These are phyloP conservation scores for Andrena haemorrhoa DNA, from an alignment of 2,888 invertebrate species.

Conservation along the genomic window DNA sequence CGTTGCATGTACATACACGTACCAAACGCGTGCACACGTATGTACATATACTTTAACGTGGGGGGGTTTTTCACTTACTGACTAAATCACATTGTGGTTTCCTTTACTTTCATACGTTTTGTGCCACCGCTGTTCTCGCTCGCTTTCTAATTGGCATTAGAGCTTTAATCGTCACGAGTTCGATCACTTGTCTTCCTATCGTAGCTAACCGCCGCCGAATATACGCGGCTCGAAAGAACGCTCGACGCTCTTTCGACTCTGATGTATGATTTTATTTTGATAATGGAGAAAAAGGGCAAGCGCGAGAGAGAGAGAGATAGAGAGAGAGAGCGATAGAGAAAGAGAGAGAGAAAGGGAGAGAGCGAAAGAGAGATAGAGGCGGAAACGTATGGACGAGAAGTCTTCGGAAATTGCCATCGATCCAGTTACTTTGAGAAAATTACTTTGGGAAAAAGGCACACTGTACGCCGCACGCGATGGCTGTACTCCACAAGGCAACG, in stretches of 20 bases:
- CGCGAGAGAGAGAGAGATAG: background rate
- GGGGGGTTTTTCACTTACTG: slow-evolving; percentile 80
- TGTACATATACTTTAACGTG: slow-evolving; percentile 74
- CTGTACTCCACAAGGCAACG: slow-evolving; percentile 20
- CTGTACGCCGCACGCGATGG: slow-evolving; percentile 57
- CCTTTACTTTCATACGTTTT: slow-evolving; percentile 82
- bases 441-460: slow-evolving; percentile 65
- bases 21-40: background rate
- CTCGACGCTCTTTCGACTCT: slow-evolving; percentile 2
- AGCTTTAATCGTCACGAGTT: background rate
- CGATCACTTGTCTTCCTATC: background rate
- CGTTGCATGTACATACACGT: background rate
- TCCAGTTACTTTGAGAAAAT: slow-evolving; percentile 24
- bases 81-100: slow-evolving; percentile 84
- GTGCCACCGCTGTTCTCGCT: slow-evolving; percentile 74
- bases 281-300: background rate
- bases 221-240: slow-evolving; percentile 1
- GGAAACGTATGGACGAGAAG: slow-evolving; percentile 5
- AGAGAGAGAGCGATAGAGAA: slow-evolving; percentile 4
- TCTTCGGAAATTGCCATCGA: slow-evolving; percentile 6
- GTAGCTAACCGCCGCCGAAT: background rate
- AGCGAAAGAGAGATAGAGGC: slow-evolving; percentile 8
- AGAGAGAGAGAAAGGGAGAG: background rate
- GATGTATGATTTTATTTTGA: background rate
- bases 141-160: slow-evolving; percentile 34